phyloP scores from a whole-genome alignment of 1,140 invertebrate species.

The Zaprionus camerounensis region DNA sequence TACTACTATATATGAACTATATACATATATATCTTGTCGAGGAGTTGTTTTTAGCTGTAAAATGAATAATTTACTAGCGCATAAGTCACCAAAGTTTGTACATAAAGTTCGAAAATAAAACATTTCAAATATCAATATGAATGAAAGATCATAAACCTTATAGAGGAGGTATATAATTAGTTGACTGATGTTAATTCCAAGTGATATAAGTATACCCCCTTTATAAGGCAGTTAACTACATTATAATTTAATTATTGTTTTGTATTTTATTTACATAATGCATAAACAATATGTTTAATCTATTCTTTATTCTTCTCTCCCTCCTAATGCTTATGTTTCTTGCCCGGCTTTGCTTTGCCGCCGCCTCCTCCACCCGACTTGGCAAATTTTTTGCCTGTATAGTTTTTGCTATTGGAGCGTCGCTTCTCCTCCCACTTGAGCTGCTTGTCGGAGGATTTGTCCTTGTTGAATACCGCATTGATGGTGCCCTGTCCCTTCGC shows the following conservation, averaged over 20 bases:
- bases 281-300: slow-evolving; percentile 6
- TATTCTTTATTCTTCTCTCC: background rate
- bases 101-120: slow-evolving; percentile 70
- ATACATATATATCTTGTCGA: background rate
- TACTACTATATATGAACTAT: slow-evolving; percentile 2
- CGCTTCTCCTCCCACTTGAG: slow-evolving; percentile 88
- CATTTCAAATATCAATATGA: slow-evolving; percentile 49
- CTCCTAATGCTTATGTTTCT: slow-evolving; percentile 66
- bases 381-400: slow-evolving; percentile 60
- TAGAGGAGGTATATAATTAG: background rate
- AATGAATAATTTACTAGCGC: slow-evolving; percentile 51
- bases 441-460: slow-evolving; percentile 88
- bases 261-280: slow-evolving; percentile 40
- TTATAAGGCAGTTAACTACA: too few species aligned
- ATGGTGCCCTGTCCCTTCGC: slow-evolving; percentile 87
- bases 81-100: slow-evolving; percentile 78
- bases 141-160: background rate
- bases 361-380: slow-evolving; percentile 21
- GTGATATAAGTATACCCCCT: too few species aligned
- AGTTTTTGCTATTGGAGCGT: slow-evolving; percentile 72
- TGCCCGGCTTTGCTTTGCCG: slow-evolving; percentile 42
- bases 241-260: background rate
- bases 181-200: too few species aligned
- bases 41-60: slow-evolving; percentile 33
- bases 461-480: slow-evolving; percentile 87